Base-by-base conservation (phyloP, 1,140 invertebrate genomes). In the Anoplolepis gracilipes region DNA sequence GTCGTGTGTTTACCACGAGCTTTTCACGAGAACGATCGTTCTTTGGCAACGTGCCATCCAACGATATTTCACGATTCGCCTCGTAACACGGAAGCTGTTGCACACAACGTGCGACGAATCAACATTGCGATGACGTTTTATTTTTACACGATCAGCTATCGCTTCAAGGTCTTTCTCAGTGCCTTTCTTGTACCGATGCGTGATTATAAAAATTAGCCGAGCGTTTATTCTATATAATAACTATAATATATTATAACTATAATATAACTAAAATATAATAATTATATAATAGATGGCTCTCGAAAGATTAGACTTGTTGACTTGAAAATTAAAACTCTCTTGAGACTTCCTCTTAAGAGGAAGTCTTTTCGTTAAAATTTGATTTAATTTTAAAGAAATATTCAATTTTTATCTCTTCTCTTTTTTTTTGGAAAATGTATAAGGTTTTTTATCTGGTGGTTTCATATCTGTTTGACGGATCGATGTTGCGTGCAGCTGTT, bases 91-190 rank as follows among this genome's bases (percentile, higher is more conserved):
- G 82, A 85, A 78, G 46, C 33, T 59, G 36, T 65, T 79, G 49
- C 59, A 36, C n/a, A 59, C 73, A 79, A 69, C 84, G 62, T 85
- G 84, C 75, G 36, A 77, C 36, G 62, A 77, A 79, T 79, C 82
- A 33, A 30, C 13, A 25, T 46, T 67, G 49, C 75, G 59, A 59
- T 36, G 25, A 57, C 42, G 42, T 33, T 79, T 79, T 85, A 85
- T 85, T 85, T 85, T 78, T 77, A 77, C 33, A 39, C 62, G 49
- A 85, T 67, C 28, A 22, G 8, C 4, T 25, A 30, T 30, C 49
- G 2, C n/a, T 61, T 19, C 53, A 62, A 75, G 39, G 53, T 49
- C 57, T 42, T 64, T 55, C 16, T 42, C 57, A 10, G 10, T 49
- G 36, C 28, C 55, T 76, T 22, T 36, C 33, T 64, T 61, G 25